Evolutionary conservation across 2,797 vertebrate genomes (phyloP), one percentile per base, ranked within the genome.

Genomic region (Triplophysa yarkandensis): DNA sequence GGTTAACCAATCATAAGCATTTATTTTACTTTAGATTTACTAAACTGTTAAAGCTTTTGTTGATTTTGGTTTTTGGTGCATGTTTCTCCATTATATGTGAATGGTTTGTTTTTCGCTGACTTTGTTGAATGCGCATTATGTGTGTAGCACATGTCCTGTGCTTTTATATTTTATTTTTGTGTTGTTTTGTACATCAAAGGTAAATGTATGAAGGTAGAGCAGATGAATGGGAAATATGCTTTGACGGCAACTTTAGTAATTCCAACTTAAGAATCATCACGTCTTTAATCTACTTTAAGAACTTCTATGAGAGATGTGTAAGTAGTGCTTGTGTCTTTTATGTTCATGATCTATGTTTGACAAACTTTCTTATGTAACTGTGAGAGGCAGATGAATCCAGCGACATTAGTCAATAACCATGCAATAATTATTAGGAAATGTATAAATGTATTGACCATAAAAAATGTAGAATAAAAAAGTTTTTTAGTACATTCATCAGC

Each of bases 281-380:
- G 92, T 93, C 90, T 85, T 87, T 90, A 85, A 92, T 90, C 83
- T 92, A 91, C 83, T 88, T 90, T 85, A 89, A 87, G 87, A 92
- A 91, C 85, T 92, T 93, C 88, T 92, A 88, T 85, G 91, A 92
- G 88, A 90, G 91, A 87, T 92, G 89, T 85, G 91, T 91, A 85
- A 92, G 91, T 91, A 91, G 23, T 62, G 25, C 6, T 28, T 76
- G 69, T 41, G 61, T 3, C n/a, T n/a, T n/a, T n/a, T n/a, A n/a
- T n/a, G n/a, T n/a, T n/a, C n/a, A n/a, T n/a, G n/a, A n/a, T n/a
- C n/a, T n/a, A n/a, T n/a, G n/a, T n/a, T n/a, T n/a, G n/a, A 39
- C 3, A 39, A 11, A 39, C 10, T 11, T 14, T 21, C 8, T 48
- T 6, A 19, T 48, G 48, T 52, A 3, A 4, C 48, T 25, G 48